A percentile compares a stretch with the other conserved stretches of the same genome.
Conservation (phyloP, 2,113 vertebrate species). For the Ophiodon elongatus region DNA sequence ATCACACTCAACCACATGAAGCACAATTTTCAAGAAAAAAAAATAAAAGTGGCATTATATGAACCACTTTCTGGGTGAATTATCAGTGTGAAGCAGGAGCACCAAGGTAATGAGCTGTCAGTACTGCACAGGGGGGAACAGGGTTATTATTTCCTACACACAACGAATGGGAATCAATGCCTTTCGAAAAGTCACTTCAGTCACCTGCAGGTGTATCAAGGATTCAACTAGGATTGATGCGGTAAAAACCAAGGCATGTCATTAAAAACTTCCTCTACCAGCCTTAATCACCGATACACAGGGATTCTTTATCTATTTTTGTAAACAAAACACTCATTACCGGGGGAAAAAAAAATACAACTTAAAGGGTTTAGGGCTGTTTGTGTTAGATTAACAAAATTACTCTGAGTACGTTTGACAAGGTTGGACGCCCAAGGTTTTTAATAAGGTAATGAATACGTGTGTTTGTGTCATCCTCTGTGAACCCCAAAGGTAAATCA, state of each 20-base stretch:
- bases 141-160: constrained; percentile 56
- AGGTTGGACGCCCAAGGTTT: constrained; percentile 11
- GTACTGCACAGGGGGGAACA: background rate
- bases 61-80: constrained; percentile 35
- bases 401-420: constrained; percentile 38
- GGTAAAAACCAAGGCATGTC: constrained; percentile 33
- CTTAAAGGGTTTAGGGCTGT: background rate
- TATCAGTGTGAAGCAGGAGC: constrained; percentile 48
- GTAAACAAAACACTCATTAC: constrained; percentile 57
- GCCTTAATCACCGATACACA: background rate
- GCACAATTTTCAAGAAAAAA: background rate
- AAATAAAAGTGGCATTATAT: background rate
- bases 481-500: constrained; percentile 35
- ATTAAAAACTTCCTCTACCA: constrained; percentile 42
- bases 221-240: constrained; percentile 28
- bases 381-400: constrained; percentile 25
- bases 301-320: constrained; percentile 31
- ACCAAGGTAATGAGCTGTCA: background rate
- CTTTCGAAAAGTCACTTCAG: constrained; percentile 46
- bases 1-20: background rate
- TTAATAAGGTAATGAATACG: constrained; percentile 19
- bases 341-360: background rate
- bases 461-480: constrained; percentile 14
- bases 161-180: constrained; percentile 55
- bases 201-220: constrained; percentile 45